These are phyloP conservation scores for Cerastis rubricosa DNA, from an alignment of 2,888 invertebrate species.

Conservation along the genomic window DNA sequence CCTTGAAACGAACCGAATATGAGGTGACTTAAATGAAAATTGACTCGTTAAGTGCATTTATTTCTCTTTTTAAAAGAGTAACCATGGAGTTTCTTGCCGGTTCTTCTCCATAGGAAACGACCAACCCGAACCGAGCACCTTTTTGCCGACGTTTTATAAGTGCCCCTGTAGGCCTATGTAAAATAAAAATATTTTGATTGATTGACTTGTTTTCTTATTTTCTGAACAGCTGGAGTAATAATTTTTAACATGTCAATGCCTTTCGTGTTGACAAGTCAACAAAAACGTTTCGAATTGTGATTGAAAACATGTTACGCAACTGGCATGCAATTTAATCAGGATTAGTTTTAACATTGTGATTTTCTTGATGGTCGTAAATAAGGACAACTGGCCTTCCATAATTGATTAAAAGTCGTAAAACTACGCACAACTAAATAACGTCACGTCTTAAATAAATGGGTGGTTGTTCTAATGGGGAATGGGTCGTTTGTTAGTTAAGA, in stretches of 20 bases:
- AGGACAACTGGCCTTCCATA: neutral
- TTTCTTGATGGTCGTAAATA: neutral
- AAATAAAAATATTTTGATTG: too few relatives aligned
- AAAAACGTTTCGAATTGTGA: neutral
- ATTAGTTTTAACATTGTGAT: neutral
- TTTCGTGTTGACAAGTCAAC: neutral
- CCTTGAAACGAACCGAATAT: constrained; percentile 3
- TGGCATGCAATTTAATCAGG: neutral
- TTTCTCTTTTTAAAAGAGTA: too few relatives aligned
- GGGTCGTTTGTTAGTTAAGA: constrained; percentile 28
- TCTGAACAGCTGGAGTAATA: neutral
- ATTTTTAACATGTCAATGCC: neutral
- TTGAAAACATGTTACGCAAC: neutral
- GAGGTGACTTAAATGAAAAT: constrained; percentile 6
- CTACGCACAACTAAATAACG: constrained; percentile 13
- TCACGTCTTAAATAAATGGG: constrained; percentile 34
- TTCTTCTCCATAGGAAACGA: too few relatives aligned
- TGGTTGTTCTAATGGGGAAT: constrained; percentile 18
- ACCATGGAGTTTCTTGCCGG: too few relatives aligned
- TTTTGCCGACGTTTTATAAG: too few relatives aligned
- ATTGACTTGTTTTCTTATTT: neutral
- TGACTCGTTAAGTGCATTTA: neutral
- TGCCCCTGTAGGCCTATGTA: too few relatives aligned
- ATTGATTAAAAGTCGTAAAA: constrained; percentile 27
- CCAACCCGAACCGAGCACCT: too few relatives aligned